A percentile compares a stretch with the other conserved stretches of the same genome.
Evolutionary conservation across 2,888 invertebrate genomes (phyloP).

Genomic region (Tiliacea citrago): DNA sequence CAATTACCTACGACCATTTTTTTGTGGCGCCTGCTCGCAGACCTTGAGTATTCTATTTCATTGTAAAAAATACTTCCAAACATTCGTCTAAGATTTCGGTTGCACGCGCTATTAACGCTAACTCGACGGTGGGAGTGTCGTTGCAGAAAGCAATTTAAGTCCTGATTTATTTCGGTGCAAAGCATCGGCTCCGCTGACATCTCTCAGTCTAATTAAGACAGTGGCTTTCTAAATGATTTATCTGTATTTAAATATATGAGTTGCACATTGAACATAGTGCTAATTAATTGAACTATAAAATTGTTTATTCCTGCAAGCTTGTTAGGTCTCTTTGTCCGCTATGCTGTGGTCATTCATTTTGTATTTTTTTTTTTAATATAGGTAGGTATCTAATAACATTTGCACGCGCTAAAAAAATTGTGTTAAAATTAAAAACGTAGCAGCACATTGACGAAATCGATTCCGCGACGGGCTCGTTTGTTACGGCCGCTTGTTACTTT

Average conservation of each 20-base stretch:
- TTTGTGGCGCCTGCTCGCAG: conserved; percentile 83
- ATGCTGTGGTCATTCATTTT: not conserved
- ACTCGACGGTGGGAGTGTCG: conserved; percentile 87
- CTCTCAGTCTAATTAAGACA: conserved; percentile 86
- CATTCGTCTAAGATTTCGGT: conserved; percentile 86
- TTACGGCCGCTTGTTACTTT: conserved; percentile 83
- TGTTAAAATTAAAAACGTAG: conserved; percentile 36
- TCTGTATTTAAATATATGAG: conserved; percentile 73
- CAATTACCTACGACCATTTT: conserved; percentile 74
- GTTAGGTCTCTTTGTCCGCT: not conserved
- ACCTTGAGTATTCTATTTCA: conserved; percentile 79
- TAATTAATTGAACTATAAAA: conserved; percentile 67
- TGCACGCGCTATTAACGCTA: conserved; percentile 90
- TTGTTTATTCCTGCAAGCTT: conserved; percentile 38
- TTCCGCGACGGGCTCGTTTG: conserved; percentile 75
- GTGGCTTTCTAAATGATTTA: conserved; percentile 83
- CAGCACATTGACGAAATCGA: conserved; percentile 68
- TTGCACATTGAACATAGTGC: conserved; percentile 57
- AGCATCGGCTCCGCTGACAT: conserved; percentile 84
- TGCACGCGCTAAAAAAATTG: conserved; percentile 29
- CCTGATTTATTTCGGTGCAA: conserved; percentile 86
- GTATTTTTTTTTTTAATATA: not conserved
- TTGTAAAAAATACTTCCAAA: conserved; percentile 83
- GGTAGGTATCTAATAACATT: not conserved
- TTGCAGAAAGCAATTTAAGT: conserved; percentile 88